Conservation (phyloP, 2,113 vertebrate species). For the Cisticola juncidis region DNA sequence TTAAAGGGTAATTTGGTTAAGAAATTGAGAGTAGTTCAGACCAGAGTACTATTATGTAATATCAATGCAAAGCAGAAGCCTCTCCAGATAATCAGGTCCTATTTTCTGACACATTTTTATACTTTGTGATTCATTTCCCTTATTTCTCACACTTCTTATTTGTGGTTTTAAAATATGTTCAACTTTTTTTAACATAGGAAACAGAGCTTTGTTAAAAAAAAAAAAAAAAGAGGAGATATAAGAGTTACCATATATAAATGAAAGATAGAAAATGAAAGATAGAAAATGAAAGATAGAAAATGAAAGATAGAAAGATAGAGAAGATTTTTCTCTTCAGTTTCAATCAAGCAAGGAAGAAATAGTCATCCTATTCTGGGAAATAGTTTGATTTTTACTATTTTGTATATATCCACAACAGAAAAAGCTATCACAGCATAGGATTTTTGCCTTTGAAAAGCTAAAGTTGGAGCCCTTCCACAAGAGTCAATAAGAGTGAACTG, state of each 20-base stretch:
- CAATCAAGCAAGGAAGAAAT: neutral
- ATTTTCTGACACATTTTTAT: conserved; percentile 24
- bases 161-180: neutral
- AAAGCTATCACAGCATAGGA: neutral
- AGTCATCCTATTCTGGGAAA: neutral
- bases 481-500: neutral
- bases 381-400: neutral
- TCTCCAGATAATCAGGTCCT: conserved; percentile 16
- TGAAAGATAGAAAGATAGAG: neutral
- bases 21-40: conserved; percentile 51
- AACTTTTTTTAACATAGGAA: neutral
- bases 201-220: neutral
- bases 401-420: neutral
- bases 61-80: conserved; percentile 57
- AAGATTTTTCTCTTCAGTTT: neutral
- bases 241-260: neutral
- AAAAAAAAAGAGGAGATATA: neutral
- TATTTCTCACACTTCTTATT: neutral
- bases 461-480: neutral
- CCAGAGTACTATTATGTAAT: conserved; percentile 44
- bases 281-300: no score
- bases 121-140: conserved; percentile 30
- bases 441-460: neutral
- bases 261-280: neutral
- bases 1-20: conserved; percentile 70